Evolutionary conservation across 2,888 invertebrate genomes (phyloP), one percentile per base, ranked within the genome.

Genomic region (Sericinus montela): DNA sequence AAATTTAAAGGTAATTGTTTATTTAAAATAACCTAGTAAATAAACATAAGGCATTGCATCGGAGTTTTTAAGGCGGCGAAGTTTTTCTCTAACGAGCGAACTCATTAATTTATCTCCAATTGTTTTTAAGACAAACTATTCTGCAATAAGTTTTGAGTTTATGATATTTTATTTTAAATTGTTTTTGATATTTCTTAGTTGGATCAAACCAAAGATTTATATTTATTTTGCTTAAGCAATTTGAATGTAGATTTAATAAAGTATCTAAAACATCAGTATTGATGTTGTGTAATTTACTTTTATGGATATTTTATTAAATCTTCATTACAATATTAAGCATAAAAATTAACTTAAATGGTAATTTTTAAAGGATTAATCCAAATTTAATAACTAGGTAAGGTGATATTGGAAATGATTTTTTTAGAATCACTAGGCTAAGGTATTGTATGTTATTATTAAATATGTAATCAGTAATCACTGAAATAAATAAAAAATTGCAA

Each of bases 391-490:
- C 70, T 86, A 86, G 79, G 60, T 86, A 87, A 87, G 87, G 79
- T 82, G 84, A 86, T 86, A 87, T 86, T 86, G 87, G 86, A 87
- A 87, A 85, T 86, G 87, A 86, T 86, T 87, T 88, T 88, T 88
- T 85, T 87, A 87, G 88, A 83, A 83, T 87, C 85, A 87, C 76
- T 87, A 88, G 87, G 60, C 49, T 87, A 88, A 88, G 87, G 66
- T 84, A 84, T 81, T 80, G 78, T 87, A 87, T 85, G 83, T 86
- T 87, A 87, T 81, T 79, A 86, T 71, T 80, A 80, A 76, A 76
- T 79, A 85, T 87, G 85, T 87, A 87, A 83, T 83, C 83, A 85
- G 86, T 86, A 87, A 82, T 86, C 83, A 87, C 83, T 87, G 86
- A 86, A 88, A 84, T 87, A 87, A 87, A 87, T 71, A 70, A 76